phyloP scores from a whole-genome alignment of 2,797 vertebrate species.

The Aselliscus stoliczkanus region DNA sequence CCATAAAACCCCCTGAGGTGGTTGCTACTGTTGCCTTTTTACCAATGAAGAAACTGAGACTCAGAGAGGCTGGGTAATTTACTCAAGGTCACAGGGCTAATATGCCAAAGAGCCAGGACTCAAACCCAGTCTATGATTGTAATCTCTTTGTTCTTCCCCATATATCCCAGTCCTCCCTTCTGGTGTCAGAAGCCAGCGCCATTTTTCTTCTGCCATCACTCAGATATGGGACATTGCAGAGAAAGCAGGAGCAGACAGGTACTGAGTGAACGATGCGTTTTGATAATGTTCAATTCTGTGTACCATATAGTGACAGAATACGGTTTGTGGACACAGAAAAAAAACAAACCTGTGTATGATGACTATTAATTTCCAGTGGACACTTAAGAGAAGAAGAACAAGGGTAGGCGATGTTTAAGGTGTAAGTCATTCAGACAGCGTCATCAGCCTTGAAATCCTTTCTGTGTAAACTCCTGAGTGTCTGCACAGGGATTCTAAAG shows the following conservation, averaged over 20 bases:
- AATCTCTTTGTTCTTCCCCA: background rate
- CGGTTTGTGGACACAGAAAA: background rate
- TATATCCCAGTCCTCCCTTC: background rate
- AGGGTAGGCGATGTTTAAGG: background rate
- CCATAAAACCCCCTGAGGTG: background rate
- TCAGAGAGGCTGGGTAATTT: background rate
- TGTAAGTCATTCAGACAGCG: fast-evolving
- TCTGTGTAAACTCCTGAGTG: background rate
- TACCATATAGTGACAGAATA: fast-evolving
- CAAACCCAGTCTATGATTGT: background rate
- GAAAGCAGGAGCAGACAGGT: background rate
- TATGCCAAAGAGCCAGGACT: background rate
- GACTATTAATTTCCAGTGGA: background rate
- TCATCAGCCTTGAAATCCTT: too few species aligned
- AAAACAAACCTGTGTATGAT: fast-evolving
- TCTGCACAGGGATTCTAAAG: background rate
- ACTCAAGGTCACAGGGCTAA: background rate
- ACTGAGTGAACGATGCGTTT: background rate
- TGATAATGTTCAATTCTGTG: fast-evolving
- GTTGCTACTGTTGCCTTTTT: background rate
- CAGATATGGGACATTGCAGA: background rate
- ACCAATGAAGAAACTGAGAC: background rate
- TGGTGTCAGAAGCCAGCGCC: background rate
- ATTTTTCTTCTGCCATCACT: background rate
- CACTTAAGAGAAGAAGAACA: background rate